Evolutionary conservation across 2,797 vertebrate species (phyloP).

Genomic region (Poeciliopsis infans): DNA sequence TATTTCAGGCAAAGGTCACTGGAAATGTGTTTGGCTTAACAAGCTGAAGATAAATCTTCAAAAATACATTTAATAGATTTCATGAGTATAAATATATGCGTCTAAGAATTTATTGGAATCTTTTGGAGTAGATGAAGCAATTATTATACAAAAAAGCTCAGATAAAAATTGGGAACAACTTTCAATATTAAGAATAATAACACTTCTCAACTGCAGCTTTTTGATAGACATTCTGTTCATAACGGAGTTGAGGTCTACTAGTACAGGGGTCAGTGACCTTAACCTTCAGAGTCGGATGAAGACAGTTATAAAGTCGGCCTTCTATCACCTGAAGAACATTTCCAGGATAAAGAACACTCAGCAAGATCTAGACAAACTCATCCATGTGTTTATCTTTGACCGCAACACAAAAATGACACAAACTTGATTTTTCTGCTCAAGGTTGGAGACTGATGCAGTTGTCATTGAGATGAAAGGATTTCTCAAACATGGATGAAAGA

Average conservation of each 20-base stretch:
- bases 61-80: neutral
- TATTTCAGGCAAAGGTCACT: neutral
- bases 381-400: neutral
- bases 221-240: too few relatives aligned
- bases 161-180: neutral
- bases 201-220: too few relatives aligned
- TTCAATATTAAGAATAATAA: neutral
- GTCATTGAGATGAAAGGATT: too few relatives aligned
- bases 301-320: too few relatives aligned
- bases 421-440: neutral
- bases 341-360: too few relatives aligned
- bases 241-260: too few relatives aligned
- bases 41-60: neutral
- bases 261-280: too few relatives aligned
- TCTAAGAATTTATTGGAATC: neutral
- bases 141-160: neutral
- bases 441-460: neutral
- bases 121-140: neutral
- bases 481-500: too few relatives aligned
- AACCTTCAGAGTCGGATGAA: too few relatives aligned
- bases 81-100: neutral
- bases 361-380: too few relatives aligned
- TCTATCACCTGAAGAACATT: too few relatives aligned
- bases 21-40: neutral
- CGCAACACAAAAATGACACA: neutral